Evolutionary conservation across 2,113 vertebrate genomes (phyloP).

Genomic region (Callorhinus ursinus): DNA sequence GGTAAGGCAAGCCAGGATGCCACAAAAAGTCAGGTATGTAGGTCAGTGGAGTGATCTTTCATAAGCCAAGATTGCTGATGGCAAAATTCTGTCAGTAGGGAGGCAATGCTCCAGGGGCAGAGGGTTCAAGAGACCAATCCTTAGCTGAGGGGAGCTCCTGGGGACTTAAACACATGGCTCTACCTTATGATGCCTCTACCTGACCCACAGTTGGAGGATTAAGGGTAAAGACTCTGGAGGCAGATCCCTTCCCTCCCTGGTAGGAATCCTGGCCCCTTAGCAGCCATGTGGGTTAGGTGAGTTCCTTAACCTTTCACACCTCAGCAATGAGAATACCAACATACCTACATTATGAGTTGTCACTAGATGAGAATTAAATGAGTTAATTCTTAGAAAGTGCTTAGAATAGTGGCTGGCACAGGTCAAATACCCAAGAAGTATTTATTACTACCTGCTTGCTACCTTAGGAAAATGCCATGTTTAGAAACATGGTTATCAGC

Average conservation of each 20-base stretch:
- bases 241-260: not conserved
- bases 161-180: not conserved
- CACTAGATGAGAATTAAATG: not conserved
- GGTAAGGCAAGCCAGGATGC: not conserved
- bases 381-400: not conserved
- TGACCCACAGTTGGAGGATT: too few species aligned
- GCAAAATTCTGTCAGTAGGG: not conserved
- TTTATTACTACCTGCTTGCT: not conserved
- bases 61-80: not conserved
- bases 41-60: not conserved
- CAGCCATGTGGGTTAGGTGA: not conserved
- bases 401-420: slow-evolving; percentile 4
- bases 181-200: not conserved
- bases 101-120: not conserved
- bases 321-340: not conserved
- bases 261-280: not conserved
- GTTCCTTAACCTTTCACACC: not conserved
- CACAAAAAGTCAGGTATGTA: not conserved
- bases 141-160: not conserved
- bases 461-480: not conserved
- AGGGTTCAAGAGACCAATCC: not conserved
- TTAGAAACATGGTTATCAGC: not conserved
- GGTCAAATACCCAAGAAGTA: not conserved
- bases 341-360: not conserved
- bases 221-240: not conserved